Conservation (phyloP, 2,888 invertebrate species). For the Octonoba sinensis region DNA sequence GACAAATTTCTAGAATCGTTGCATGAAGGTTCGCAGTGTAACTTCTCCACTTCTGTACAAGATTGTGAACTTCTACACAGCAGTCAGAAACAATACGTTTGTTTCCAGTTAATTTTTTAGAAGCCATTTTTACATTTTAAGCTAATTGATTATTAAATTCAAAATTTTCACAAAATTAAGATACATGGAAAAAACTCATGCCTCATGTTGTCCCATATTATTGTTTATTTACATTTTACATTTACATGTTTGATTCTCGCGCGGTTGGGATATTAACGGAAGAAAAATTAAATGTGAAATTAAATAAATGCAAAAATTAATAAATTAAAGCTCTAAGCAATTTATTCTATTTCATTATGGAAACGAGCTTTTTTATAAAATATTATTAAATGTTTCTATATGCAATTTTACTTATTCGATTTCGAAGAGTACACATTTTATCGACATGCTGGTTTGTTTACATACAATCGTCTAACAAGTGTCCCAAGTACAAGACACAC, state of each 20-base stretch:
- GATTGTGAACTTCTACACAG: constrained; percentile 25
- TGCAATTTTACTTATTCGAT: background rate
- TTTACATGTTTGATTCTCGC: too few species aligned
- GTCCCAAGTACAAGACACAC: too few species aligned
- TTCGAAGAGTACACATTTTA: background rate
- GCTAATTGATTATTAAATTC: background rate
- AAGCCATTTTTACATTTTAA: too few species aligned
- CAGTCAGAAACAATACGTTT: constrained; percentile 37
- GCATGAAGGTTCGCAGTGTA: constrained; percentile 2
- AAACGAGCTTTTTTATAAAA: background rate
- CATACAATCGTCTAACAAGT: too few species aligned
- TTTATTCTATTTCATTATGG: background rate
- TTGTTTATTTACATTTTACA: too few species aligned
- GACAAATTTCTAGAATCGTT: constrained; percentile 19
- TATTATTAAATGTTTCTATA: background rate
- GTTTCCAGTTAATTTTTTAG: constrained; percentile 36
- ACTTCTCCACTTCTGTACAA: constrained; percentile 36
- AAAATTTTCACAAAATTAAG: background rate
- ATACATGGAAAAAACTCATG: background rate
- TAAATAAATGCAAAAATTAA: background rate
- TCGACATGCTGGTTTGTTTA: too few species aligned
- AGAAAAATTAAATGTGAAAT: background rate
- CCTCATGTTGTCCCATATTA: too few species aligned
- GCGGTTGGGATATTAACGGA: too few species aligned
- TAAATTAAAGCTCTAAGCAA: background rate